A percentile compares a stretch with the other conserved stretches of the same genome.
Conservation (phyloP, 1,140 invertebrate species). For the Sipha flava region DNA sequence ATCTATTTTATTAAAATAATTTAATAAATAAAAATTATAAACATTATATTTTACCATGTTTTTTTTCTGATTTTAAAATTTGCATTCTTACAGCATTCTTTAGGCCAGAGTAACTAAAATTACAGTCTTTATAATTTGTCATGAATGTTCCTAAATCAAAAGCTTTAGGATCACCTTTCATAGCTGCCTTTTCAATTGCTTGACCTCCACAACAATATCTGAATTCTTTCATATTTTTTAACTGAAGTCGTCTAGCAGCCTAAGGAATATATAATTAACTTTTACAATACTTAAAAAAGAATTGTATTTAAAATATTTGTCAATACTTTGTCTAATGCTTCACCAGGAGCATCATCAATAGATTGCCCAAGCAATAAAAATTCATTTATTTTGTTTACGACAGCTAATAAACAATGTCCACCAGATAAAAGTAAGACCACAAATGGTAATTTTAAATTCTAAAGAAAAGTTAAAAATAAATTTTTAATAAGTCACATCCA, state of each 20-base stretch:
- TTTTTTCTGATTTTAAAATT: slow-evolving; percentile 53
- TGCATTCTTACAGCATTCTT: slow-evolving; percentile 49
- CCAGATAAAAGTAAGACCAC: slow-evolving; percentile 82
- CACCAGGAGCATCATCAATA: slow-evolving; percentile 78
- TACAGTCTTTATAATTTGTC: slow-evolving; percentile 57
- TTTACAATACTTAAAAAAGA: neutral
- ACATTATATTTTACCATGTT: slow-evolving; percentile 49
- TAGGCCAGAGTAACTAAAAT: slow-evolving; percentile 77
- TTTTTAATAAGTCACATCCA: neutral
- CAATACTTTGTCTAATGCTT: slow-evolving; percentile 39
- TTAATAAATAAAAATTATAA: slow-evolving; percentile 45
- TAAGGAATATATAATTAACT: slow-evolving; percentile 42
- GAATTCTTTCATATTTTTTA: slow-evolving; percentile 70
- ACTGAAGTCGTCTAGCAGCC: slow-evolving; percentile 73
- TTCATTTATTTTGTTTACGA: slow-evolving; percentile 65
- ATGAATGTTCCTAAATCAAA: slow-evolving; percentile 60
- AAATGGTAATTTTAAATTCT: slow-evolving; percentile 76
- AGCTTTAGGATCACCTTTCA: slow-evolving; percentile 52
- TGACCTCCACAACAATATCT: slow-evolving; percentile 65
- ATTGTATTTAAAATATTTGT: neutral
- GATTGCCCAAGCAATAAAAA: slow-evolving; percentile 71
- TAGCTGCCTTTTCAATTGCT: slow-evolving; percentile 75
- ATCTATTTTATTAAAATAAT: slow-evolving; percentile 40
- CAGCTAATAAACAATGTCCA: slow-evolving; percentile 76
- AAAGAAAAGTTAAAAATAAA: slow-evolving; percentile 17